A percentile compares a stretch with the other conserved stretches of the same genome.
Conservation (phyloP, 2,113 vertebrate genomes). For the Chaetura pelagica region DNA sequence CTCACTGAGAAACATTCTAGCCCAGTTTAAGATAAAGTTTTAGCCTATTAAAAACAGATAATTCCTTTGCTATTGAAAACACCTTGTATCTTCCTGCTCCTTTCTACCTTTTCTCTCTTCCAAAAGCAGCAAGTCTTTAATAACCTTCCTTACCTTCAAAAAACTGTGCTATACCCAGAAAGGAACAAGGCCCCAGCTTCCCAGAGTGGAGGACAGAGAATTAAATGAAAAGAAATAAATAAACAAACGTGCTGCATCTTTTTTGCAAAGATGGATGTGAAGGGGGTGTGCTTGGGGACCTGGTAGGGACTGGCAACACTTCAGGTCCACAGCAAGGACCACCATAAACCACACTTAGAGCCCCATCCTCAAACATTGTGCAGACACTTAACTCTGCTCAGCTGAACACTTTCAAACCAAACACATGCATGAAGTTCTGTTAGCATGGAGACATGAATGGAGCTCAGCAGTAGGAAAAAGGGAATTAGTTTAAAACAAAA, state of each 20-base stretch:
- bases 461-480: constrained; percentile 32
- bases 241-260: not conserved
- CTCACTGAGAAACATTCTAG: not conserved
- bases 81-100: not conserved
- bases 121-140: not conserved
- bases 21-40: constrained; percentile 15
- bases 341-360: not conserved
- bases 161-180: not conserved
- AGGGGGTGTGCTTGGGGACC: fast-evolving
- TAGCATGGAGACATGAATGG: not conserved
- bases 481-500: constrained; percentile 63
- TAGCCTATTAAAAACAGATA: not conserved
- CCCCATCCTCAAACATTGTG: not conserved
- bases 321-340: not conserved
- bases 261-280: not conserved
- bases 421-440: not conserved
- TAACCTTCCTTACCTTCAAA: not conserved
- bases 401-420: not conserved
- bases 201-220: not conserved
- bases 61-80: not conserved
- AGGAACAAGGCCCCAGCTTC: not conserved
- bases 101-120: not conserved
- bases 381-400: not conserved
- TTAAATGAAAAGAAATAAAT: not conserved
- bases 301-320: not conserved